Base-by-base conservation (phyloP, 2,797 vertebrate genomes). In the Sebastes oblongus region DNA sequence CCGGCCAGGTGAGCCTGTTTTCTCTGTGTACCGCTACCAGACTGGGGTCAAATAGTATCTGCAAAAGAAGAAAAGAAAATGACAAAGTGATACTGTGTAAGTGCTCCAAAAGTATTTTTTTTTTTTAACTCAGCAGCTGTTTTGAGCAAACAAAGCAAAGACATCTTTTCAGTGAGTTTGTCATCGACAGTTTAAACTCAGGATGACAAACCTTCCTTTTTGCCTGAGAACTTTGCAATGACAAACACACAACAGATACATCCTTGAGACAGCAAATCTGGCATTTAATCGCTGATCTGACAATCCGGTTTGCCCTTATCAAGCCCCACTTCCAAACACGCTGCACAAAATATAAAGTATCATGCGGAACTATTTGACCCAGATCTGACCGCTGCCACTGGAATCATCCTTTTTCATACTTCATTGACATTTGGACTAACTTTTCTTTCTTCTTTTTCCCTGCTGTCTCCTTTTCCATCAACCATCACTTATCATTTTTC, bases 1-100 rank as follows among this genome's bases (percentile, higher is more conserved):
- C 91, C 84, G 92, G 96, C 92, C 96, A 97, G 97, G 97, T 97
- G 97, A 97, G 96, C 94, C 90, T 83, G 86, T 82, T 75, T 87
- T 86, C 81, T 90, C 87, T 77, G 78, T 84, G 83, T 84, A 55
- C 67, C 34, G 32, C 81, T 32, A 65, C 24, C 68, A 91, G 84
- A 82, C 72, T 52, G 58, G 52, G 86, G 65, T 92, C 86, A 90
- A 82, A 82, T 78, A 80, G 89, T 82, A 56, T 62, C 61, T 78
- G 36, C 42, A 9, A 46, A 60, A 60, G 13, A 29, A 58, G 4
- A 22, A 64, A 22, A 24, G 11, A 5, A 60, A 60, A 12, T 2
- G 0, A 20, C 9, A 20, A 25, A 36, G 8, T 58, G 2, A 29
- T 24, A 25, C 22, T 6, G 7, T 34, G 8, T n/a, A 39, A n/a